phyloP scores from a whole-genome alignment of 2,797 vertebrate species.

The Enteromius treurensis region DNA sequence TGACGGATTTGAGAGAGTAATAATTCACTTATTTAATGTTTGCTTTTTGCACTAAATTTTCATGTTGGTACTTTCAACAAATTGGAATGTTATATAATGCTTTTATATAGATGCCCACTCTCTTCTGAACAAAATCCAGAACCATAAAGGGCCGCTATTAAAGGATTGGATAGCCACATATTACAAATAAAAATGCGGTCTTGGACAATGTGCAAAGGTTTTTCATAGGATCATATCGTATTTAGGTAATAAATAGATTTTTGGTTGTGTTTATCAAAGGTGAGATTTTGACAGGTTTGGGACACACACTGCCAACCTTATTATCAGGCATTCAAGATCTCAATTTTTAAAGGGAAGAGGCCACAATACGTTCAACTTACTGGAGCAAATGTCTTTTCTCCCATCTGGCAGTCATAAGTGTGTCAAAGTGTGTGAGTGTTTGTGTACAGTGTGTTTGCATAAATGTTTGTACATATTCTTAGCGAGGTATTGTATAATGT shows the following conservation, averaged over 20 bases:
- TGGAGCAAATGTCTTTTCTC: conserved; percentile 14
- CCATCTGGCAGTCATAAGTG: conserved; percentile 31
- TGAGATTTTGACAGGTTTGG: conserved; percentile 62
- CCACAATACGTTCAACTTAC: not conserved
- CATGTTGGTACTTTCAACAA: conserved; percentile 39
- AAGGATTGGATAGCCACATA: conserved; percentile 61
- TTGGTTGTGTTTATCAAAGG: conserved; percentile 64
- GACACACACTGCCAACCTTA: conserved; percentile 49
- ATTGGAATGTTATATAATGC: conserved; percentile 57
- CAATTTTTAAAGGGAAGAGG: not conserved
- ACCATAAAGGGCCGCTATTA: conserved; percentile 66
- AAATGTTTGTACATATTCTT: conserved; percentile 53
- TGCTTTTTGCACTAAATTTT: not conserved
- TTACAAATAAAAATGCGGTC: conserved; percentile 63
- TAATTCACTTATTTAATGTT: conserved; percentile 51
- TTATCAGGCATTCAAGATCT: not conserved
- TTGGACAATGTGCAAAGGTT: conserved; percentile 66
- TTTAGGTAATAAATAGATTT: conserved; percentile 63
- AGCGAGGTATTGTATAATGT: conserved; percentile 55
- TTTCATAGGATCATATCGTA: conserved; percentile 53
- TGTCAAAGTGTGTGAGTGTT: conserved; percentile 20
- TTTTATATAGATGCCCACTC: conserved; percentile 55
- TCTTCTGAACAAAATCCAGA: conserved; percentile 66
- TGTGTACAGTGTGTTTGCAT: conserved; percentile 31
- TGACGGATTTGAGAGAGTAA: conserved; percentile 50